phyloP scores from a whole-genome alignment of 2,888 invertebrate genomes.

The Cephus sareptanus region DNA sequence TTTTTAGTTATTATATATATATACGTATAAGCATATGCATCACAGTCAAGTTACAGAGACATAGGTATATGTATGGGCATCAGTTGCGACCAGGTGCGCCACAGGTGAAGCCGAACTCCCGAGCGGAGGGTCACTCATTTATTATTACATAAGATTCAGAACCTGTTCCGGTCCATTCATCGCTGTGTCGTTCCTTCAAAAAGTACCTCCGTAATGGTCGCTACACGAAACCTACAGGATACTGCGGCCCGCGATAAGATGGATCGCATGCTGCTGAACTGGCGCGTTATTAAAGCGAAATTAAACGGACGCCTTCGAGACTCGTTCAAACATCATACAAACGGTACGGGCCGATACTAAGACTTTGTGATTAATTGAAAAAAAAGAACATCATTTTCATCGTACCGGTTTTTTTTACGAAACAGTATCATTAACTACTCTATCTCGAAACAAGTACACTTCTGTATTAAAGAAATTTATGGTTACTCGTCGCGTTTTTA shows the following conservation, averaged over 20 bases:
- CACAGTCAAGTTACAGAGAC: neutral
- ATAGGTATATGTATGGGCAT: neutral
- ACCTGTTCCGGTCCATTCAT: constrained; percentile 63
- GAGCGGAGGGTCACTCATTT: constrained; percentile 40
- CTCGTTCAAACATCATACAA: neutral
- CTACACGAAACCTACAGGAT: neutral
- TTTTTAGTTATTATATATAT: neutral
- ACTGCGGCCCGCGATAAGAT: neutral
- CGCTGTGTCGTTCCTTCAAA: constrained; percentile 14
- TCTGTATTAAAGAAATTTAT: no score
- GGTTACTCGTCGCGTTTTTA: no score
- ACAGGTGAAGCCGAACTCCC: constrained; percentile 14
- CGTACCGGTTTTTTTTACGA: no score
- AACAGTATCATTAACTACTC: no score
- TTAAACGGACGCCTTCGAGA: neutral
- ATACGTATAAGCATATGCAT: no score
- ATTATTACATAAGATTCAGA: constrained; percentile 62
- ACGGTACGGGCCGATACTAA: neutral
- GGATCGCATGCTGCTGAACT: neutral
- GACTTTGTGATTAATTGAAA: neutral
- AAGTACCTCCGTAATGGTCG: neutral
- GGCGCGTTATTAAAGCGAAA: neutral
- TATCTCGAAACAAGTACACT: no score
- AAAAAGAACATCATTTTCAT: neutral
- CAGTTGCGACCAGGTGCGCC: constrained; percentile 10